phyloP scores from a whole-genome alignment of 2,888 invertebrate genomes.

The Pammene fasciana region DNA sequence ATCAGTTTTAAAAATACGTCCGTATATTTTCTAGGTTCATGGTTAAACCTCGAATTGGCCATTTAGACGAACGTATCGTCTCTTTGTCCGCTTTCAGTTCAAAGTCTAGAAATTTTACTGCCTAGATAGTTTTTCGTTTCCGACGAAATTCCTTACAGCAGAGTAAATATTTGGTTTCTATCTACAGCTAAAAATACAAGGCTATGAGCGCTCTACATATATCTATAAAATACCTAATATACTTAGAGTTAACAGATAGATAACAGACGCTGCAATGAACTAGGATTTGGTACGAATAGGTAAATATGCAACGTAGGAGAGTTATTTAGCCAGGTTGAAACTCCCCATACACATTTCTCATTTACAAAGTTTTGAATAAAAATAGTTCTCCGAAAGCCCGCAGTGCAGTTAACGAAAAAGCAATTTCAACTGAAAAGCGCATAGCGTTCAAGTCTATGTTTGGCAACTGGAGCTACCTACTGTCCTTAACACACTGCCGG shows the following conservation, averaged over 20 bases:
- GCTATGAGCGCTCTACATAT: too few relatives aligned
- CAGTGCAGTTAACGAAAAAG: constrained; percentile 18
- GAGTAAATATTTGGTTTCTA: not conserved
- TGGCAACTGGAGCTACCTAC: constrained; percentile 37
- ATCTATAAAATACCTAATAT: too few relatives aligned
- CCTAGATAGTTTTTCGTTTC: constrained; percentile 15
- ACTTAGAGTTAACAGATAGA: too few relatives aligned
- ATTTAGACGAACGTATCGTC: constrained; percentile 61
- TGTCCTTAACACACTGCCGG: constrained; percentile 54
- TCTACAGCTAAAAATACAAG: not conserved
- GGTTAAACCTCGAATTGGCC: constrained; percentile 64
- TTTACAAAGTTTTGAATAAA: constrained; percentile 10
- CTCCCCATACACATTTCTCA: not conserved
- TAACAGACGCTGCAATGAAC: not conserved
- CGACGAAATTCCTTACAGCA: not conserved
- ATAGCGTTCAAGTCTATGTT: constrained; percentile 20
- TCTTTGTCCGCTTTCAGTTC: constrained; percentile 46
- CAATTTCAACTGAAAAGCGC: constrained; percentile 6
- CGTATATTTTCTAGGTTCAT: too few relatives aligned
- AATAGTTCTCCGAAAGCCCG: not conserved
- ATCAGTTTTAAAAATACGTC: too few relatives aligned
- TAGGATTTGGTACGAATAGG: not conserved
- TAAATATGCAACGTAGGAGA: not conserved
- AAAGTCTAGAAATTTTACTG: constrained; percentile 33
- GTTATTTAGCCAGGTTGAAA: not conserved